Conservation (phyloP, 2,888 invertebrate genomes). For the Leptinotarsa rubiginosa region DNA sequence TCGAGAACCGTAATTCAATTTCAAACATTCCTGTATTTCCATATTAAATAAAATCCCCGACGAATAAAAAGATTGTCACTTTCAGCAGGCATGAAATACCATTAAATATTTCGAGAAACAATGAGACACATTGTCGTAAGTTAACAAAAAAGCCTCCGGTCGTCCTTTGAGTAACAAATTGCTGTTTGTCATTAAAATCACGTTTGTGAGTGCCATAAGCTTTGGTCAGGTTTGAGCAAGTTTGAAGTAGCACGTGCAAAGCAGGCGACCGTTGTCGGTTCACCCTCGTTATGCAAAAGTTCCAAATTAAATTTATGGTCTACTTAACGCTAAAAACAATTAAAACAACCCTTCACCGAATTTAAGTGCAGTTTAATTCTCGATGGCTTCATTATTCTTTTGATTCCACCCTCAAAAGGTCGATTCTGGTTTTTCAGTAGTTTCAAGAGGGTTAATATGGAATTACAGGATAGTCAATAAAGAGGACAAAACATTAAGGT, state of each 20-base stretch:
- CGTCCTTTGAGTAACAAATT: constrained; percentile 34
- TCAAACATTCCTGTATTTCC: too few relatives aligned
- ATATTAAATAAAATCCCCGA: too few relatives aligned
- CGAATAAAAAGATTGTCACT: too few relatives aligned
- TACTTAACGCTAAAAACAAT: constrained; percentile 55
- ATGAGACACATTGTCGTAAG: constrained; percentile 20
- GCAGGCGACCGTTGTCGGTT: constrained; percentile 37
- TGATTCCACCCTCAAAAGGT: constrained; percentile 18
- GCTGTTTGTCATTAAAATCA: constrained; percentile 55
- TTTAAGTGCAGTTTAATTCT: constrained; percentile 47
- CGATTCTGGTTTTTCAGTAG: constrained; percentile 15
- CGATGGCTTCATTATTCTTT: constrained; percentile 42
- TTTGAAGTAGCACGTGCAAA: constrained; percentile 50
- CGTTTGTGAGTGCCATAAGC: constrained; percentile 51
- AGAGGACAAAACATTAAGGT: too few relatives aligned
- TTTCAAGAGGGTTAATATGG: constrained; percentile 1
- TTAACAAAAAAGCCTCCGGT: constrained; percentile 2
- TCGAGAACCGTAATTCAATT: too few relatives aligned
- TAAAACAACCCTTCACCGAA: constrained; percentile 51
- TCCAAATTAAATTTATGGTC: constrained; percentile 56
- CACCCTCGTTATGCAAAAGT: constrained; percentile 56
- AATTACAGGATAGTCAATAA: background rate
- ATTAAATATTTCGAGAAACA: constrained; percentile 20
- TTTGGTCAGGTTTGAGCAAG: constrained; percentile 51
- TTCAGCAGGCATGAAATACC: too few relatives aligned